Evolutionary conservation across 2,888 invertebrate species (phyloP).

Genomic region (Gymnosoma rotundatum): DNA sequence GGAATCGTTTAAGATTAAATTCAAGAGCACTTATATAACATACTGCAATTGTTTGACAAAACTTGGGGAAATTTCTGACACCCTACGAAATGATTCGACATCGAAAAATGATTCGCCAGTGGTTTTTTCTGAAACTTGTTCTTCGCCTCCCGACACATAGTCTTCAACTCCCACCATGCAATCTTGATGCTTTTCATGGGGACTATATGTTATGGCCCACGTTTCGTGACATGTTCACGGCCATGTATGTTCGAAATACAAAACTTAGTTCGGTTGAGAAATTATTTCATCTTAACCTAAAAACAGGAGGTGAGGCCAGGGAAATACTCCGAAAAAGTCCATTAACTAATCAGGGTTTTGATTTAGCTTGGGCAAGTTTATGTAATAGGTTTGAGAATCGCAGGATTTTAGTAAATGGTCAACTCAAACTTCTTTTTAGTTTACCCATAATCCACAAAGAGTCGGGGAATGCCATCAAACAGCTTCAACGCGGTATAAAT

Average conservation of each 20-base stretch:
- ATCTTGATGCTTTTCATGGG: neutral
- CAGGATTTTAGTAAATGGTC: neutral
- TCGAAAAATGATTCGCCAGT: too few relatives aligned
- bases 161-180: neutral
- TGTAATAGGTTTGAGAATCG: neutral
- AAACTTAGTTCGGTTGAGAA: neutral
- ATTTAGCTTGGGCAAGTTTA: neutral
- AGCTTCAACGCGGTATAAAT: constrained; percentile 1
- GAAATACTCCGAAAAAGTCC: neutral
- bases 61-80: neutral
- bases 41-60: neutral
- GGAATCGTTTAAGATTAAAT: neutral
- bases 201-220: neutral
- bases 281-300: neutral
- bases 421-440: neutral
- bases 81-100: too few relatives aligned
- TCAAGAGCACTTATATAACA: neutral
- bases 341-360: neutral
- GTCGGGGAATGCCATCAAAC: neutral
- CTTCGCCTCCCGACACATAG: neutral
- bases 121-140: too few relatives aligned
- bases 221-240: constrained; percentile 6
- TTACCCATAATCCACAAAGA: neutral
- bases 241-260: neutral
- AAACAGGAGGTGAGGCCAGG: neutral